Evolutionary conservation across 2,797 vertebrate genomes (phyloP), one percentile per base, ranked within the genome.

Genomic region (Glossophaga mutica): DNA sequence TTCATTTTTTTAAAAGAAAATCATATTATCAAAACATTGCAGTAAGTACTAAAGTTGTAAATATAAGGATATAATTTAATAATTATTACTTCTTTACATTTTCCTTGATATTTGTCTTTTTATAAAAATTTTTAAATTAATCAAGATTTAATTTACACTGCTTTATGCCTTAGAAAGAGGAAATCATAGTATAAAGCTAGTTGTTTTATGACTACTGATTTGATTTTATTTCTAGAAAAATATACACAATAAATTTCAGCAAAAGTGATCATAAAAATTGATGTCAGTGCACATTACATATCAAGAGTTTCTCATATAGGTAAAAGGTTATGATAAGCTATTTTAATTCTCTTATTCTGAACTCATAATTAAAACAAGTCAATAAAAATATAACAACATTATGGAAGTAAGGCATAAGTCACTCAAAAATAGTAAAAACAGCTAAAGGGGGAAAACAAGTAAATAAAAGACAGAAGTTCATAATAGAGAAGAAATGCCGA

Each of bases 371-470:
- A 37, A 92, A 97, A 55, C 18, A 87, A 92, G 87, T 77, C 32
- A 87, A 89, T 81, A 85, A 91, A 91, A 93, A 39, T 55, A 50
- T 50, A 93, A 59, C 24, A 86, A 62, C 57, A 81, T 87, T 93
- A 83, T 76, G 71, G 79, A 73, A 7, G 46, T 74, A 91, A 71
- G 55, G 19, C 42, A 81, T 59, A 90, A 94, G 87, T 85, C 92
- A 77, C 21, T 94, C 52, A 82, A 88, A 81, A 46, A 65, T 39
- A 76, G 44, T 71, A 37, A 94, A 92, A 93, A 76, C 8, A 65
- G 29, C 42, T 70, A 37, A 86, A 89, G 52, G 2, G 1, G n/a
- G 22, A 26, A 52, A 81, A 37, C 55, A 91, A 76, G 34, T 90
- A 82, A 73, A 84, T 84, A 94, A 96, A 62, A 50, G 29, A 26